Conservation (phyloP, 2,888 invertebrate species). For the Molorchus minor region DNA sequence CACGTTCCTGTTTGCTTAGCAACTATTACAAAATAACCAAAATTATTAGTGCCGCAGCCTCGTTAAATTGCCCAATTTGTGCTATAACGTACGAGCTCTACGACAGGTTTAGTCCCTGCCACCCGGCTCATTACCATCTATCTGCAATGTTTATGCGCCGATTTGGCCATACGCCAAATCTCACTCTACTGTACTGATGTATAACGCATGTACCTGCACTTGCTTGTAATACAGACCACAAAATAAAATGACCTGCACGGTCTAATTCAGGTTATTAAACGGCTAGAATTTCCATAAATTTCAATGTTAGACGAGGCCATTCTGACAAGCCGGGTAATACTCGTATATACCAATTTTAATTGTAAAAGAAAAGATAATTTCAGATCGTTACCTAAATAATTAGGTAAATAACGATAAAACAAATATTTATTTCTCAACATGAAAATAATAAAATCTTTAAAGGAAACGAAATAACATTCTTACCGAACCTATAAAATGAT, state of each 20-base stretch:
- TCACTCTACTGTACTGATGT: background rate
- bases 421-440: too few species aligned
- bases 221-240: constrained; percentile 3
- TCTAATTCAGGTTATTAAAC: background rate
- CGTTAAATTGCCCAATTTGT: background rate
- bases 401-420: background rate
- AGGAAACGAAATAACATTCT: too few species aligned
- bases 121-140: constrained; percentile 36
- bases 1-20: too few species aligned
- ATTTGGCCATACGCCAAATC: constrained; percentile 38
- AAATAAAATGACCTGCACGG: background rate
- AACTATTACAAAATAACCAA: too few species aligned
- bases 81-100: constrained; percentile 2
- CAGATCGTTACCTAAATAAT: background rate
- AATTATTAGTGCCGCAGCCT: background rate
- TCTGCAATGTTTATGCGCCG: constrained; percentile 42
- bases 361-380: background rate
- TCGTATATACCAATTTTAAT: background rate
- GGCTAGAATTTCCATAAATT: background rate
- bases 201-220: constrained; percentile 12
- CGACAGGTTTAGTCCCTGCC: constrained; percentile 16
- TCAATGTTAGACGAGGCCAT: background rate
- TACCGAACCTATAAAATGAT: too few species aligned
- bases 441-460: too few species aligned
- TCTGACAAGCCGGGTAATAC: background rate